These are phyloP conservation scores for Orbicella faveolata DNA, from an alignment of 64 coral and sea anemone genomes.

Conservation along the genomic window DNA sequence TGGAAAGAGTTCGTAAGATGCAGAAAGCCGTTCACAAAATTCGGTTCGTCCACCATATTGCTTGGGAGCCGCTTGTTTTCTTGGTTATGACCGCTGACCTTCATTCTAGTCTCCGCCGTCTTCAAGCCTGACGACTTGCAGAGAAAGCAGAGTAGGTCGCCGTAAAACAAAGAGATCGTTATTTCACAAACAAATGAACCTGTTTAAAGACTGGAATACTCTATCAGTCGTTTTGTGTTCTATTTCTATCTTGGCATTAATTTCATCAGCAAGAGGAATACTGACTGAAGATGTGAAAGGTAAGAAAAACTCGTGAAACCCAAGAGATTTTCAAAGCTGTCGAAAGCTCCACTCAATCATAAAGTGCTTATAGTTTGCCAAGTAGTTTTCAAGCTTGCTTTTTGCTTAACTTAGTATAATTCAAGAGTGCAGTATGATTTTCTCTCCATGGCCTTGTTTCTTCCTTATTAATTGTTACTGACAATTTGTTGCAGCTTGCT, in stretches of 20 bases:
- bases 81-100: not conserved
- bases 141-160: not conserved
- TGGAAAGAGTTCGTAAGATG: not conserved
- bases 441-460: no score
- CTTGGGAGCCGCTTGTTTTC: not conserved
- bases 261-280: not conserved
- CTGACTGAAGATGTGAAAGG: not conserved
- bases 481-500: not conserved
- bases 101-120: not conserved
- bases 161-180: not conserved
- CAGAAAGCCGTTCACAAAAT: no score
- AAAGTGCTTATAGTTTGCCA: no score
- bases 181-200: not conserved
- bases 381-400: no score
- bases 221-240: not conserved
- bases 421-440: no score
- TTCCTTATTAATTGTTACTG: no score
- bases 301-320: not conserved
- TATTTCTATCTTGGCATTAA: not conserved
- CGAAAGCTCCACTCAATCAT: not conserved
- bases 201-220: not conserved
- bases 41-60: conserved; percentile 18
- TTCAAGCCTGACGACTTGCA: not conserved
- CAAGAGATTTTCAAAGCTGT: not conserved
- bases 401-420: no score